Base-by-base conservation (phyloP, 1,140 invertebrate genomes). In the Aleiodes sp. region DNA sequence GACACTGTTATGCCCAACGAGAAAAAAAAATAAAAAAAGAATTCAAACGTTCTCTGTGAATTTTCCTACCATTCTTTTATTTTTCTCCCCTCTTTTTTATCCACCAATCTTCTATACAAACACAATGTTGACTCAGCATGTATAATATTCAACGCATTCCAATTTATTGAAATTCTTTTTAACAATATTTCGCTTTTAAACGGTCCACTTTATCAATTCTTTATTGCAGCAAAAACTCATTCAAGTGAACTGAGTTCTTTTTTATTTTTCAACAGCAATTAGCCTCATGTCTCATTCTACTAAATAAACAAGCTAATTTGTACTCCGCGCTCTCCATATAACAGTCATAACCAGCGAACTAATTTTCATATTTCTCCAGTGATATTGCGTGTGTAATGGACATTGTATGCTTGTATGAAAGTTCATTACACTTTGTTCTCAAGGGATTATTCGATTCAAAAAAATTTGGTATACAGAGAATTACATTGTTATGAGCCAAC, bases 221-320 rank as follows among this genome's bases (percentile, higher is more conserved):
- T 64, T 3, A 64, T 21, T 26, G 10, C 6, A 43, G 10, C 4
- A 56, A 33, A 64, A 64, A 64, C 12, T 46, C 39, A 43, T 64
- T 31, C 7, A 9, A n/a, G 24, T 6, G n/a, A 10, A 43, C 35
- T 19, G 16, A 6, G 12, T 41, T 43, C n/a, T n/a, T n/a, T n/a
- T n/a, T n/a, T n/a, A n/a, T 64, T 19, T 43, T 29, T 19, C 24
- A 29, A n/a, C 14, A n/a, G 39, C 62, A 64, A 64, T 64, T 64
- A 46, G 21, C n/a, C 37, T 59, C 8, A 29, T 21, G 14, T 26
- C 24, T 28, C 52, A 26, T 46, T 29, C 10, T 4, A 46, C 62
- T 12, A 43, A 46, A 14, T 46, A 64, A 56, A 56, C 52, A 28
- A 4, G 24, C 4, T n/a, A 6, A 14, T n/a, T 46, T 46, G 41